Percentiles rank a stretch among this genome's conserved stretches.
phyloP scores from a whole-genome alignment of 2,888 invertebrate species.

The Homarus gammarus region DNA sequence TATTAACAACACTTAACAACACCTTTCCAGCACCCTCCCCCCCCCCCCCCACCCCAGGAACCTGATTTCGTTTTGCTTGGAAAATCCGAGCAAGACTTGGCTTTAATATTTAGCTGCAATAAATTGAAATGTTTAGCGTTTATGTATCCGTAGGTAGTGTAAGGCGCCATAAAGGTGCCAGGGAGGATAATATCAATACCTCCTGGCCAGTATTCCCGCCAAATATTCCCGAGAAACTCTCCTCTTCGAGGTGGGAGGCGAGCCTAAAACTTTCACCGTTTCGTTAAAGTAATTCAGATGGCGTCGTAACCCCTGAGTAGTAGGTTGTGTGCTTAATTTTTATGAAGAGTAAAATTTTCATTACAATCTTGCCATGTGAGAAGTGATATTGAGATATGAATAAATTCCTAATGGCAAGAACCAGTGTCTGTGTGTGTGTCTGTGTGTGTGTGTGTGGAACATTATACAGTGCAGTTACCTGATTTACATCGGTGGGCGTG shows the following conservation, averaged over 20 bases:
- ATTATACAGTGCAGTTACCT: too few relatives aligned
- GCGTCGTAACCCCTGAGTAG: not conserved
- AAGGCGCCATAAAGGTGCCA: slow-evolving; percentile 31
- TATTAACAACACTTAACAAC: too few relatives aligned
- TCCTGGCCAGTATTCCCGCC: not conserved
- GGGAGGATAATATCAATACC: not conserved
- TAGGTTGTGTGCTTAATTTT: not conserved
- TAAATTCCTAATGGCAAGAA: too few relatives aligned
- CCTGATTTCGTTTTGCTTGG: not conserved
- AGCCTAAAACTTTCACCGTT: not conserved
- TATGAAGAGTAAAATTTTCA: too few relatives aligned
- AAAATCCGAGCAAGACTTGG: slow-evolving; percentile 7
- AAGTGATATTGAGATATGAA: too few relatives aligned
- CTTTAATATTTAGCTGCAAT: slow-evolving; percentile 31
- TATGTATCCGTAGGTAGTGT: slow-evolving; percentile 42
- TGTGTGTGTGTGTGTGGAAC: too few relatives aligned
- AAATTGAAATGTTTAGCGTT: slow-evolving; percentile 34
- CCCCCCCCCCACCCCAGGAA: too few relatives aligned
- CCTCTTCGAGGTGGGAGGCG: not conserved
- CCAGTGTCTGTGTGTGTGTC: too few relatives aligned
- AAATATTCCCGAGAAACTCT: not conserved
- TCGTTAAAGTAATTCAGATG: not conserved
- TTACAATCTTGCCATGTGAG: too few relatives aligned
- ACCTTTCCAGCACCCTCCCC: too few relatives aligned
- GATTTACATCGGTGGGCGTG: too few relatives aligned